Conservation (phyloP, 2,113 vertebrate species). For the Pontoporia blainvillei region DNA sequence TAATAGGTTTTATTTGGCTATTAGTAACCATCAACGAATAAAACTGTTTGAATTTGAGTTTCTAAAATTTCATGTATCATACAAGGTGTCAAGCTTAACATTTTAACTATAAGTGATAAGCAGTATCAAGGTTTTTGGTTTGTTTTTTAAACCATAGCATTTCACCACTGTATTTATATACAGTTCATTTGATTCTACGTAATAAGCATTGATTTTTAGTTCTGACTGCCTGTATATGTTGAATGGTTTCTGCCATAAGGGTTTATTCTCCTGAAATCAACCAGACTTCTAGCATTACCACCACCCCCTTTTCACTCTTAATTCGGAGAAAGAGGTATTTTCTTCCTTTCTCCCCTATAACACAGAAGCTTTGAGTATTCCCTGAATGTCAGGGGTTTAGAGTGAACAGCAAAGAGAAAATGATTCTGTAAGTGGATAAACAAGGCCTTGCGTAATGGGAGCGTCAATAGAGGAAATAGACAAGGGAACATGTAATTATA, state of each 20-base stretch:
- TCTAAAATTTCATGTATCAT: neutral
- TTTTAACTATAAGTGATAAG: neutral
- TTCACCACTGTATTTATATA: neutral
- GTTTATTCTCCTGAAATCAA: neutral
- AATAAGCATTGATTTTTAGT: neutral
- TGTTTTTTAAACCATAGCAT: neutral
- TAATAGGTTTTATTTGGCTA: constrained; percentile 27
- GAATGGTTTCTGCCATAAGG: neutral
- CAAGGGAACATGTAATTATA: neutral
- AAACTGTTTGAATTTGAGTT: constrained; percentile 25
- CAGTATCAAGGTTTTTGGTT: neutral
- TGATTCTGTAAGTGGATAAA: neutral
- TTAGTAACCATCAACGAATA: neutral
- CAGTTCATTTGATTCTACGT: neutral
- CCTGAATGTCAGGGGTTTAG: neutral
- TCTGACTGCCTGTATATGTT: neutral
- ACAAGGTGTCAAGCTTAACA: neutral
- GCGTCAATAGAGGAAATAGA: neutral
- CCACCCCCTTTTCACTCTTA: neutral
- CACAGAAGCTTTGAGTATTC: neutral
- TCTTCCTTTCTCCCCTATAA: neutral
- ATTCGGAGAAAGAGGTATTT: constrained; percentile 1
- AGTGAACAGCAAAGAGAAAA: constrained; percentile 26
- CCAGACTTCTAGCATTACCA: neutral
- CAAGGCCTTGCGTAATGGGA: neutral